Base-by-base conservation (phyloP, 2,888 invertebrate genomes). In the Nysson spinosus region DNA sequence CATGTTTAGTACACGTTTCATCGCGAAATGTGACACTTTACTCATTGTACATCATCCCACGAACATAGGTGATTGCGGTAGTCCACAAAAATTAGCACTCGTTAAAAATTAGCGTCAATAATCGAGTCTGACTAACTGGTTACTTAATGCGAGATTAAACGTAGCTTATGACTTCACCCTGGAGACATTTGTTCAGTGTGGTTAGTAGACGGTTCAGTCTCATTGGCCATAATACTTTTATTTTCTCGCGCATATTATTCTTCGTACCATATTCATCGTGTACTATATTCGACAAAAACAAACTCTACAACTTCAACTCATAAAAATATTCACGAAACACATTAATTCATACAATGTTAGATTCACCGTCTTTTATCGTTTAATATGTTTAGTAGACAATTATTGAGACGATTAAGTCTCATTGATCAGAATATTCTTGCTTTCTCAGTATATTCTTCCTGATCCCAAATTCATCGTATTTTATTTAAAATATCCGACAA, bases 81-180 rank as follows among this genome's bases (percentile, higher is more conserved):
- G 34, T 6, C 35, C 20, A 12, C 37, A 52, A 30, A 43, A 49
- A 54, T 49, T 47, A 52, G 43, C 12, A 49, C 44, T 64, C 37
- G 54, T 58, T 57, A 54, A 37, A 44, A 64, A 64, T 64, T 52
- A 49, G 35, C 57, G 16, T 20, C 9, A 35, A 32, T 20, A 22
- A 24, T 26, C 42, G 2, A 20, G 26, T 4, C 2, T 26, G 17
- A 24, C 50, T 14, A 26, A 37, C 28, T 19, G 22, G 9, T 1
- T 19, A 30, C 19, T 57, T 43, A 52, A 37, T 35, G 9, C 32
- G 12, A 30, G 20, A 46, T 47, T 44, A 40, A 42, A 17, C 50
- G 14, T 2, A 28, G 20, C 19, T 20, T 28, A 40, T 46, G 40
- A 51, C 34, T 24, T 30, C 17, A 37, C 30, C 42, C 3, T 16